These are phyloP conservation scores for Tapera naevia DNA, from an alignment of 2,797 vertebrate species.

Conservation along the genomic window DNA sequence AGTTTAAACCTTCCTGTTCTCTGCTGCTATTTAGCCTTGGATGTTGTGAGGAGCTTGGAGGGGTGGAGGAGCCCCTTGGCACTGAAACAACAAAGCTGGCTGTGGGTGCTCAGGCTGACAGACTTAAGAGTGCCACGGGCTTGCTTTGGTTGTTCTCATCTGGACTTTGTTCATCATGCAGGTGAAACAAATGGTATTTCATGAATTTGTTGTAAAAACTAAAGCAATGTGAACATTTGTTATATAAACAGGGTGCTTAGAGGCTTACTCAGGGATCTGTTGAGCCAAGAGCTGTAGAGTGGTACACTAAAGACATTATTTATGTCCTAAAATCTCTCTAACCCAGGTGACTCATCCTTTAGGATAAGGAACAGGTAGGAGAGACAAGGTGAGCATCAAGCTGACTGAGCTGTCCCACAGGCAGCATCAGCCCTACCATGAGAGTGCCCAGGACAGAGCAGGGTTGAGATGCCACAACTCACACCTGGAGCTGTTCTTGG, in stretches of 20 bases:
- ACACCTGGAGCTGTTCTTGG: background rate
- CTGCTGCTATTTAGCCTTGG: background rate
- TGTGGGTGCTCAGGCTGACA: background rate
- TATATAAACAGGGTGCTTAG: background rate
- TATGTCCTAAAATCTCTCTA: background rate
- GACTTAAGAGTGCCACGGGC: rapidly evolving
- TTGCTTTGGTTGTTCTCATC: background rate
- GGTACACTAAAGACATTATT: background rate
- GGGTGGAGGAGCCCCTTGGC: background rate
- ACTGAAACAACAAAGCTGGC: background rate
- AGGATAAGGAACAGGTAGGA: background rate
- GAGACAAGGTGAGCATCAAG: background rate
- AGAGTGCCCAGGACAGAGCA: background rate
- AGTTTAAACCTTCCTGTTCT: background rate
- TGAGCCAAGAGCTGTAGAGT: background rate
- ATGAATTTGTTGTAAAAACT: background rate
- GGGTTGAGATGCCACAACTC: background rate
- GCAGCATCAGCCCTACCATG: background rate
- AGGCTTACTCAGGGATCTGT: background rate
- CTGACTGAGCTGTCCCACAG: background rate
- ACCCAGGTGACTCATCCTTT: background rate
- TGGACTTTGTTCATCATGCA: background rate
- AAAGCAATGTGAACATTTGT: background rate
- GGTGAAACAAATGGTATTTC: background rate
- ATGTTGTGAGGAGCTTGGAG: background rate